These are phyloP conservation scores for Otolemur crassicaudatus DNA, from an alignment of 2,797 vertebrate genomes.

Conservation along the genomic window DNA sequence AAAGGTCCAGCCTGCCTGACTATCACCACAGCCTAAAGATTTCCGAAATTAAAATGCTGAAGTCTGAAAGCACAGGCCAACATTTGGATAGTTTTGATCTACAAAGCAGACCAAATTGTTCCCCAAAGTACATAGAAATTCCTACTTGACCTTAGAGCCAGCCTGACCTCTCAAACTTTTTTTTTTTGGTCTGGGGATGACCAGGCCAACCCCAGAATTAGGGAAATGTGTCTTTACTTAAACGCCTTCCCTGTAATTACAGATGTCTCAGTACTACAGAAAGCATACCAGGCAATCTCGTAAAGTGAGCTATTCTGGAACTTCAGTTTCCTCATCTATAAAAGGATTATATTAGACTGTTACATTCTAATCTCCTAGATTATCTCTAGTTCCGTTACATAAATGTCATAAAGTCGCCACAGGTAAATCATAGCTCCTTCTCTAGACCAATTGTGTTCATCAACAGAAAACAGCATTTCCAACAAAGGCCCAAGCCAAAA, in stretches of 20 bases:
- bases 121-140: background rate
- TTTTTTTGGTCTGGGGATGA: background rate
- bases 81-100: background rate
- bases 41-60: background rate
- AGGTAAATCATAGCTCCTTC: background rate
- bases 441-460: background rate
- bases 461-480: background rate
- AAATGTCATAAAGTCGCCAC: background rate
- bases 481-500: background rate
- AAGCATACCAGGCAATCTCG: background rate
- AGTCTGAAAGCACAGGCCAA: background rate
- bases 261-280: background rate
- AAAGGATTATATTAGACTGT: background rate
- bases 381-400: constrained; percentile 2
- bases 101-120: background rate
- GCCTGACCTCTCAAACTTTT: background rate
- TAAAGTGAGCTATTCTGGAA: background rate
- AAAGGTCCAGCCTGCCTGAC: background rate
- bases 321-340: background rate
- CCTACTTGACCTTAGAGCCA: background rate
- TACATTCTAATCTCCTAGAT: background rate
- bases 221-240: background rate
- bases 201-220: background rate
- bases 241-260: background rate
- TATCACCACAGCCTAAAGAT: background rate